Conservation (phyloP, 2,797 vertebrate genomes). For the Periparus ater region DNA sequence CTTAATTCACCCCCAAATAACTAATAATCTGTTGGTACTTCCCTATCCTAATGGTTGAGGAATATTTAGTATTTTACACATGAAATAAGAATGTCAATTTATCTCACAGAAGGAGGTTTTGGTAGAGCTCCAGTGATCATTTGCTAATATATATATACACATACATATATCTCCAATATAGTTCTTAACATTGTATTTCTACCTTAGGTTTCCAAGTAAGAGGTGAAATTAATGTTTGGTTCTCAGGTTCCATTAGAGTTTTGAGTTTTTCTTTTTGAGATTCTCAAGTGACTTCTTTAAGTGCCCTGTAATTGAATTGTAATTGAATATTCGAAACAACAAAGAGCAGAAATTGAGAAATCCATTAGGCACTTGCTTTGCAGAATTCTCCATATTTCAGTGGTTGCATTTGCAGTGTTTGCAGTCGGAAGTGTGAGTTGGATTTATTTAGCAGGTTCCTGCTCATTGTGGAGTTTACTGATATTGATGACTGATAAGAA, state of each 20-base stretch:
- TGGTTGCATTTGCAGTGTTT: background rate
- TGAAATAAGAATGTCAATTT: background rate
- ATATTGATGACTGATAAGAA: background rate
- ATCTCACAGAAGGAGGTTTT: background rate
- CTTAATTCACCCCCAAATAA: background rate
- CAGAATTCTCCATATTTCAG: background rate
- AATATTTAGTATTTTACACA: background rate
- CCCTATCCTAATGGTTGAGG: background rate
- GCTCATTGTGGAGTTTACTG: background rate
- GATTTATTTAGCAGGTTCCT: background rate
- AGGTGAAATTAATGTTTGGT: background rate
- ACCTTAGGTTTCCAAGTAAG: background rate
- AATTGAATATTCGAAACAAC: background rate
- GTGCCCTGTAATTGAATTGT: background rate
- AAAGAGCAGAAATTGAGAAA: background rate
- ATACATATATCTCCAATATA: background rate
- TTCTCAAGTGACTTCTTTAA: background rate
- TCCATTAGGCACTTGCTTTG: background rate
- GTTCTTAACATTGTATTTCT: background rate
- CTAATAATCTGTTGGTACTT: background rate
- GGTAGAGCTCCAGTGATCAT: background rate
- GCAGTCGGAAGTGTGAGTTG: background rate
- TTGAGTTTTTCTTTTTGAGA: background rate
- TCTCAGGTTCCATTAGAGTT: background rate
- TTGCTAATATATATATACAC: background rate